Evolutionary conservation across 2,888 invertebrate species (phyloP), one percentile per base, ranked within the genome.

Genomic region (Oscheius onirici): DNA sequence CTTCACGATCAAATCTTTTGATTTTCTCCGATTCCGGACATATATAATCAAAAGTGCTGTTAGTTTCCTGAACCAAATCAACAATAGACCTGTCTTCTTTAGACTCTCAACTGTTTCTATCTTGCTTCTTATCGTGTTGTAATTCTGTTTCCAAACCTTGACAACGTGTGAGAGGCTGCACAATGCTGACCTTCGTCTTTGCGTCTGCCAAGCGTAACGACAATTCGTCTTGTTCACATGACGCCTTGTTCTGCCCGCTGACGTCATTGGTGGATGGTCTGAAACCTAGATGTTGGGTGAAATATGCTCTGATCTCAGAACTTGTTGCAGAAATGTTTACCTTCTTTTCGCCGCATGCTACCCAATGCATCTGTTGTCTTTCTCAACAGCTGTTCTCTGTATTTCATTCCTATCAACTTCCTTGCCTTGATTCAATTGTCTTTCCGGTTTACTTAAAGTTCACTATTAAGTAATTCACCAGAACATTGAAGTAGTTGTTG

Each of bases 181-280:
- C 58, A 41, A 58, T 58, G 58, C 58, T 43, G 41, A 58, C 58
- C 58, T 57, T 57, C 34, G 40, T 40, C 34, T 34, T 58, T 58
- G 41, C 58, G 34, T 58, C 41, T 41, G n/a, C 22, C 41, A 34
- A 6, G 34, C 58, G 46, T 46, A 20, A 17, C 46, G 13, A 46
- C 57, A 6, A 57, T 57, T 57, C 57, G 58, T 58, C 58, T 58
- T 58, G 10, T 55, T 8, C 55, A 55, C 28, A 15, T 17, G 46
- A 3, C 8, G 41, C 43, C 40, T 58, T 58, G 58, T 58, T 41
- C 58, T 58, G 58, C 8, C 41, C 41, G 20, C 55, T 58, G 58
- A 58, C 58, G 41, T 58, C 58, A 58, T 58, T 41, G 41, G 34
- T 28, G 40, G 40, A 58, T 58, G 58, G 58, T 58, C 41, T 3